These are phyloP conservation scores for Brachionichthys hirsutus DNA, from an alignment of 2,113 vertebrate species.

Conservation along the genomic window DNA sequence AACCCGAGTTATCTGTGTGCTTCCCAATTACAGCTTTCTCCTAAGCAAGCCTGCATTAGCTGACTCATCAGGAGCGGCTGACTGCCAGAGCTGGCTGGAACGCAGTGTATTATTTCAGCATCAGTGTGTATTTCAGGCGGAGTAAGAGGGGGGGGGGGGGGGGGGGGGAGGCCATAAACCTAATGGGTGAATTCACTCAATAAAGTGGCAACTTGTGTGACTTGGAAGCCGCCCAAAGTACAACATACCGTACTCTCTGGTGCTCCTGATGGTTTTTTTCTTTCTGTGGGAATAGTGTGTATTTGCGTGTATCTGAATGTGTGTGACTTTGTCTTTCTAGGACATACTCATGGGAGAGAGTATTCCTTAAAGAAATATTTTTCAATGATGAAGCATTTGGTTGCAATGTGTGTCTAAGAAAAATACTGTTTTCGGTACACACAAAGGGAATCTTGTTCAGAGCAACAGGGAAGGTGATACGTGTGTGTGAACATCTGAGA, in stretches of 20 bases:
- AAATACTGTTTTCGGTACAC: no score
- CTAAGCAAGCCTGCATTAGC: slow-evolving; percentile 65
- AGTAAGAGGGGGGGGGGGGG: slow-evolving; percentile 29
- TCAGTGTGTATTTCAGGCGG: slow-evolving; percentile 62
- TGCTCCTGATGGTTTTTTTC: slow-evolving; percentile 18
- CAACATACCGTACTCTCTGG: slow-evolving; percentile 29
- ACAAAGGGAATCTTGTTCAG: no score
- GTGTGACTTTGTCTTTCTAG: no score
- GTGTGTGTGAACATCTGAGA: no score
- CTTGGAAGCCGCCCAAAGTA: slow-evolving; percentile 60
- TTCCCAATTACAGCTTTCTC: slow-evolving; percentile 61
- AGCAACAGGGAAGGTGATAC: no score
- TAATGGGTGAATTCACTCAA: slow-evolving; percentile 66
- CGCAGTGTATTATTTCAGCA: slow-evolving; percentile 63
- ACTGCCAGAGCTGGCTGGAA: slow-evolving; percentile 53
- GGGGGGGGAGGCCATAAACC: slow-evolving; percentile 49
- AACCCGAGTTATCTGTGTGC: slow-evolving; percentile 46
- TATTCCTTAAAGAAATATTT: no score
- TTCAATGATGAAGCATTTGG: no score
- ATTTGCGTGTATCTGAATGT: neutral
- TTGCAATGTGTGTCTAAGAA: no score
- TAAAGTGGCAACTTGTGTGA: slow-evolving; percentile 62
- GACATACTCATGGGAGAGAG: no score
- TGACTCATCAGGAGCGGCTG: slow-evolving; percentile 64
- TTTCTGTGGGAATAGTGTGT: slow-evolving; percentile 24